Conservation (phyloP, 2,888 invertebrate species). For the Stenodera caucasica region DNA sequence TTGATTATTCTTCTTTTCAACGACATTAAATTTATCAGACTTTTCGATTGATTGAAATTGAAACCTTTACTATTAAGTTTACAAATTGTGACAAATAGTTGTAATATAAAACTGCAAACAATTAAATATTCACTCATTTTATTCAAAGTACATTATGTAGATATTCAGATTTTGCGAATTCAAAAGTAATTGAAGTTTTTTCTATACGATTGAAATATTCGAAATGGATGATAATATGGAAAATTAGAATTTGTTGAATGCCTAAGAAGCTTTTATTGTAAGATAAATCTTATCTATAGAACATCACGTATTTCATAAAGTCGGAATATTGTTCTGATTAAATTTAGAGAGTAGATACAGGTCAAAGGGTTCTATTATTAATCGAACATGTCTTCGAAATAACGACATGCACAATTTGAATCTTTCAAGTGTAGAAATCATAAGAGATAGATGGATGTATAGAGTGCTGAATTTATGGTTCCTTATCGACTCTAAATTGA, state of each 20-base stretch:
- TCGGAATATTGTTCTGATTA: neutral
- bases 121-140: neutral
- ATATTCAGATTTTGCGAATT: neutral
- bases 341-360: neutral
- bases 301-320: conserved; percentile 2
- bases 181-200: neutral
- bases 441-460: neutral
- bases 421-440: neutral
- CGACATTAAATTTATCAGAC: neutral
- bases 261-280: neutral
- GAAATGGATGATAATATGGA: neutral
- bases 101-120: neutral
- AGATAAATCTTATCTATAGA: neutral
- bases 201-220: neutral
- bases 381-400: neutral
- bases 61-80: neutral
- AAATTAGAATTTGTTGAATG: conserved; percentile 1
- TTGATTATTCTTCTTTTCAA: too few species aligned
- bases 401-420: neutral
- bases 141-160: neutral
- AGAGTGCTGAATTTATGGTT: too few species aligned
- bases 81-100: neutral
- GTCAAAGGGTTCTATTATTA: neutral
- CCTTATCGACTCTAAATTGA: too few species aligned
- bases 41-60: neutral